phyloP scores from a whole-genome alignment of 1,140 invertebrate genomes.

The Listronotus bonariensis region DNA sequence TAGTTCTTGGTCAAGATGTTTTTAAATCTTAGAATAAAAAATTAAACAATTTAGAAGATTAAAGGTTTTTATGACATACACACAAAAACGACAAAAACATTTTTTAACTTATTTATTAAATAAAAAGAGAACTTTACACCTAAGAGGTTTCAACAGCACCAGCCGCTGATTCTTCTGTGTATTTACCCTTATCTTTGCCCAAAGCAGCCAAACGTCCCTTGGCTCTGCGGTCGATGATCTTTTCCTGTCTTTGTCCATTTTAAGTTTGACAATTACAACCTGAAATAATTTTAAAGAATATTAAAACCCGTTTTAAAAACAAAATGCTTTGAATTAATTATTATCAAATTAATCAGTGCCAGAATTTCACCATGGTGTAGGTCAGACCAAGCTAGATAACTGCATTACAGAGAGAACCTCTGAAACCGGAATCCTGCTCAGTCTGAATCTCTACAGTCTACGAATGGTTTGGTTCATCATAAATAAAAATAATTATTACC shows the following conservation, averaged over 20 bases:
- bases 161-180: slow-evolving; percentile 89
- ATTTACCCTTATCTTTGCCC: slow-evolving; percentile 98
- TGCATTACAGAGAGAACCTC: slow-evolving; percentile 54
- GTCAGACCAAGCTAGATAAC: slow-evolving; percentile 43
- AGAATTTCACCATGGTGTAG: slow-evolving; percentile 59
- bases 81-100: no score
- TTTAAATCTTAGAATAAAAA: no score
- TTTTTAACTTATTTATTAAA: slow-evolving; percentile 47
- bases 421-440: slow-evolving; percentile 41
- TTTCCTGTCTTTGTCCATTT: slow-evolving; percentile 99
- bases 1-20: no score
- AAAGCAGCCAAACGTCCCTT: slow-evolving; percentile 88
- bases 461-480: slow-evolving; percentile 59
- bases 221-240: slow-evolving; percentile 93
- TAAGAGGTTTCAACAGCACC: slow-evolving; percentile 61
- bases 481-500: slow-evolving; percentile 27
- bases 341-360: slow-evolving; percentile 59
- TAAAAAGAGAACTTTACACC: slow-evolving; percentile 49
- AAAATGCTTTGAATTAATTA: neutral
- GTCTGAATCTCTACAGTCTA: slow-evolving; percentile 51
- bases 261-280: slow-evolving; percentile 97
- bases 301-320: slow-evolving; percentile 16
- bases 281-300: slow-evolving; percentile 57
- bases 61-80: no score
- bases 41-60: no score